Conservation (phyloP, 2,797 vertebrate genomes). For the Acanthurus lineatus region DNA sequence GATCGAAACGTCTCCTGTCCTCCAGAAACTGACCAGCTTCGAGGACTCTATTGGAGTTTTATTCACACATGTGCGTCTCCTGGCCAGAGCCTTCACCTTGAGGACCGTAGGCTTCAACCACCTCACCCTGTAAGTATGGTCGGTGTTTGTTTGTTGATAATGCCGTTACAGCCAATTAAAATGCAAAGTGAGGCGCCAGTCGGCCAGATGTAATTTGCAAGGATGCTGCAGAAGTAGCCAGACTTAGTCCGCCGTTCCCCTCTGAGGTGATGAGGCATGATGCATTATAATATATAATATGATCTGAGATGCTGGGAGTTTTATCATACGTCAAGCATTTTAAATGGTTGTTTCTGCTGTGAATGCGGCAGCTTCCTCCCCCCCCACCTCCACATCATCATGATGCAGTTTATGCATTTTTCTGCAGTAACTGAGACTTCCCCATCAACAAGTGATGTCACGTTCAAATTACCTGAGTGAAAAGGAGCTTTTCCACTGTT, state of each 20-base stretch:
- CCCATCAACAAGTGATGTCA: conserved; percentile 36
- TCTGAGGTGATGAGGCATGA: conserved; percentile 60
- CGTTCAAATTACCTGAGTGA: conserved; percentile 43
- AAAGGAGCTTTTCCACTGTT: conserved; percentile 17
- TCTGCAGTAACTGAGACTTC: conserved; percentile 17
- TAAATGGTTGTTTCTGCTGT: conserved; percentile 43
- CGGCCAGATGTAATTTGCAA: conserved; percentile 61
- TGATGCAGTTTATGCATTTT: conserved; percentile 34
- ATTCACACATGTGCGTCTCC: conserved; percentile 95
- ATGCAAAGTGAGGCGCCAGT: conserved; percentile 54
- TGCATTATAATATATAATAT: conserved; percentile 60
- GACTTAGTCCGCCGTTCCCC: conserved; percentile 38
- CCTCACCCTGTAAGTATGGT: conserved; percentile 94
- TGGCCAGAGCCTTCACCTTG: conserved; percentile 96
- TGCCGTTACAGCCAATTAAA: conserved; percentile 59
- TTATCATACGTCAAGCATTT: conserved; percentile 41
- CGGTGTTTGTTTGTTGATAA: conserved; percentile 42
- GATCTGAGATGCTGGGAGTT: conserved; percentile 59
- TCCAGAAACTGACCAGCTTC: conserved; percentile 95
- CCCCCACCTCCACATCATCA: conserved; percentile 60
- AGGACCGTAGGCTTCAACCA: conserved; percentile 99
- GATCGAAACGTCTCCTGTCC: conserved; percentile 97
- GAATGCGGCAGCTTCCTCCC: conserved; percentile 32
- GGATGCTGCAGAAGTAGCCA: conserved; percentile 40
- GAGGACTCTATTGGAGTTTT: conserved; percentile 94